Percentiles rank a stretch among this genome's conserved stretches.
These are phyloP conservation scores for Drosophila kambysellisi DNA, from an alignment of 2,888 invertebrate species.

Conservation along the genomic window DNA sequence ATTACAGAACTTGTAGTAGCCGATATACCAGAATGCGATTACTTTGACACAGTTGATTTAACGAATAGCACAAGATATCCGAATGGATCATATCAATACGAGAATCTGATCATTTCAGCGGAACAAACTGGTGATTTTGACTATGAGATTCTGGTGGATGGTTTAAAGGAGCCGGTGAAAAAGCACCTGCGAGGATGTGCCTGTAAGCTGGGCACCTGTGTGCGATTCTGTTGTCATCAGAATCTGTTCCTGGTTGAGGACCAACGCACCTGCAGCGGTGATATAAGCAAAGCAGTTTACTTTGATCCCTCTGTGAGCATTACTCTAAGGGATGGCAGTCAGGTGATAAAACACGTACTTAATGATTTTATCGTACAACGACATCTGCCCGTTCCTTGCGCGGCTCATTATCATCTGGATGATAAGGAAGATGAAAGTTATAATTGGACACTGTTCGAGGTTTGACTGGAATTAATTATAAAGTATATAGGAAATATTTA, in stretches of 20 bases:
- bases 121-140: constrained; percentile 54
- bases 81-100: constrained; percentile 69
- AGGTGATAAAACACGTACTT: constrained; percentile 17
- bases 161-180: constrained; percentile 4
- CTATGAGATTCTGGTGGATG: constrained; percentile 43
- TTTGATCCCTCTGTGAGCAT: constrained; percentile 39
- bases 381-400: constrained; percentile 44
- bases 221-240: constrained; percentile 74
- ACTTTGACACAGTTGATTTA: constrained; percentile 71
- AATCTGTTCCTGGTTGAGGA: constrained; percentile 5
- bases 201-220: constrained; percentile 76
- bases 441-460: constrained; percentile 49
- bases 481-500: too few species aligned
- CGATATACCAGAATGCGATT: constrained; percentile 60
- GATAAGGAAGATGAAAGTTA: not conserved
- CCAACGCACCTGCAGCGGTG: constrained; percentile 22
- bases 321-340: constrained; percentile 9
- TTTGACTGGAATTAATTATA: not conserved
- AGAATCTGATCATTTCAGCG: constrained; percentile 61
- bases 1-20: not conserved
- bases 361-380: constrained; percentile 44
- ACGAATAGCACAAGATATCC: constrained; percentile 19
- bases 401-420: constrained; percentile 31
- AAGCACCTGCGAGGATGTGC: constrained; percentile 71
- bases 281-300: not conserved